Conservation (phyloP, 2,797 vertebrate species). For the Petrocephalus sullivani region DNA sequence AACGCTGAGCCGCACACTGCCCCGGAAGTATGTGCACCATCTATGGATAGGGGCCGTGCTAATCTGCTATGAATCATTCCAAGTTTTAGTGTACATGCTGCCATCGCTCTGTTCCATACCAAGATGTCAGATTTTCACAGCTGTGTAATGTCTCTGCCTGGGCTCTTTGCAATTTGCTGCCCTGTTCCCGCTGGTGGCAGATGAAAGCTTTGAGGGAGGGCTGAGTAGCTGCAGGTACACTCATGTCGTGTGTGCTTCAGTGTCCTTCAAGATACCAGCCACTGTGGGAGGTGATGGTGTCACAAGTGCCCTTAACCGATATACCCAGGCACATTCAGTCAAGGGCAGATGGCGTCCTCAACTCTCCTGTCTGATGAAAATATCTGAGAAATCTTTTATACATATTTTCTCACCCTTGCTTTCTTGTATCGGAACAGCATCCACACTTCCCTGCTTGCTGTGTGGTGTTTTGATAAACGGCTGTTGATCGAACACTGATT, state of each 20-base stretch:
- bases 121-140: background rate
- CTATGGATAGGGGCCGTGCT: background rate
- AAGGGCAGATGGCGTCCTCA: background rate
- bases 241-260: background rate
- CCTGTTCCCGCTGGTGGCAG: background rate
- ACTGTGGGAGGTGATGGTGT: background rate
- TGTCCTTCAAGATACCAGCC: background rate
- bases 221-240: background rate
- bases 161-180: background rate
- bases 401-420: background rate
- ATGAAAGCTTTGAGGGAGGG: background rate
- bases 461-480: background rate
- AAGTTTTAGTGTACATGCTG: background rate
- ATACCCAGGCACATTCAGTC: background rate
- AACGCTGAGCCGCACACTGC: background rate
- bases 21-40: background rate
- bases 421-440: background rate
- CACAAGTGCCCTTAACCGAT: background rate
- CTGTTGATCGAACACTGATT: too few species aligned
- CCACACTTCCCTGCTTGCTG: background rate
- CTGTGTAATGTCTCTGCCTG: background rate
- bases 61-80: too few species aligned
- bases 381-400: background rate
- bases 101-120: background rate
- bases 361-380: background rate